Conservation (phyloP, 2,888 invertebrate species). For the Cotesia congregata region DNA sequence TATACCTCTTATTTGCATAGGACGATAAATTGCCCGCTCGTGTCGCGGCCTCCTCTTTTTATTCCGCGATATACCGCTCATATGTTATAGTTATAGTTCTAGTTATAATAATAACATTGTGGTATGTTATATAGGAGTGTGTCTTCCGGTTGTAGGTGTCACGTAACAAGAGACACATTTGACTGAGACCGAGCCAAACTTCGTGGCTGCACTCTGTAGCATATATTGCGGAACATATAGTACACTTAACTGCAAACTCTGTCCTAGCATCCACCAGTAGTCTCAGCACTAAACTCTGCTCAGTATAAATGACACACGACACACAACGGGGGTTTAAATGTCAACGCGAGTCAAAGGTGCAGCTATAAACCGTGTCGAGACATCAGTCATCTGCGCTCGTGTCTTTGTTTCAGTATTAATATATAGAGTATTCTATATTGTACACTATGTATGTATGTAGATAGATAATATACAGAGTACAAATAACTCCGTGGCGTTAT, state of each 20-base stretch:
- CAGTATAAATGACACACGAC: constrained; percentile 20
- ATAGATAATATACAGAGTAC: neutral
- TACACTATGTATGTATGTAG: no score
- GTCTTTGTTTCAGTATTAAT: constrained; percentile 5
- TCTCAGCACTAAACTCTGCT: neutral
- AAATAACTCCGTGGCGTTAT: constrained; percentile 16
- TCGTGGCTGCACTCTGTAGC: neutral
- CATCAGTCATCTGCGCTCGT: constrained; percentile 32
- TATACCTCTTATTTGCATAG: constrained; percentile 38
- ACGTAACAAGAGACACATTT: constrained; percentile 33
- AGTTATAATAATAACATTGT: no score
- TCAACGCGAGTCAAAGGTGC: constrained; percentile 17
- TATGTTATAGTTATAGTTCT: neutral
- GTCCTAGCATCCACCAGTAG: neutral
- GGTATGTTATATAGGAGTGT: no score
- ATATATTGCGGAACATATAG: neutral
- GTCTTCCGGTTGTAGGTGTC: constrained; percentile 19
- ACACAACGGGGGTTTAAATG: constrained; percentile 12
- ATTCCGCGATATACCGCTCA: neutral
- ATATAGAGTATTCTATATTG: neutral
- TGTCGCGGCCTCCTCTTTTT: constrained; percentile 18
- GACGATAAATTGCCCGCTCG: constrained; percentile 40
- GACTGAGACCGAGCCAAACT: constrained; percentile 41
- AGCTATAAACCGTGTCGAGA: constrained; percentile 28
- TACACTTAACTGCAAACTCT: neutral